Base-by-base conservation (phyloP, 2,113 vertebrate species). In the Entosphenus tridentatus region DNA sequence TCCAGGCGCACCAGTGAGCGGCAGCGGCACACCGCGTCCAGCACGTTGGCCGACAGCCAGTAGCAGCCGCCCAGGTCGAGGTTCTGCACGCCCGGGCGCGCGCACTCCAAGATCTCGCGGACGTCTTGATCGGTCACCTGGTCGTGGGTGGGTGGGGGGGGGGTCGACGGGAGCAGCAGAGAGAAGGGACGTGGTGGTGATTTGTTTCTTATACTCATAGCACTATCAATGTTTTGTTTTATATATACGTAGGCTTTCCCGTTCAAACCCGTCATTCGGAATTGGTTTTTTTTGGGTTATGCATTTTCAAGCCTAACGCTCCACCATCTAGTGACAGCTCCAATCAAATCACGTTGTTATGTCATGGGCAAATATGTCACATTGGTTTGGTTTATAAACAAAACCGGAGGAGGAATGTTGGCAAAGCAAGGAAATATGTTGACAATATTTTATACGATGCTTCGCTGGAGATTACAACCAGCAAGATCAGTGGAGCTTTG, bases 31-130 rank as follows among this genome's bases (percentile, higher is more conserved):
- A 90, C 74, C 0, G 82, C 79, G 57, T 95, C 88, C 4, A 92
- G 71, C 0, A 83, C 85, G 12, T 81, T 74, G 21, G 82, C 81
- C 0, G 84, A 77, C 71, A 98, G 75, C 93, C 93, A 98, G 68
- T 98, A 98, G 78, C 90, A 96, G 56, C 90, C 87, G 0, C 86
- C 85, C 76, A 93, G 78, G 78, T 85, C 84, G 72, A 98, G 82
- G 70, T 85, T 84, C 76, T 86, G 84, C 72, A 96, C 84, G 10
- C 86, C 84, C 71, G 73, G 78, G 7, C 83, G 80, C 0, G 90
- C 80, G 73, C 81, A 82, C 76, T 77, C 84, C 73, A 93, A 71
- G 57, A 88, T 73, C 8, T 77, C 77, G 74, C 81, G 86, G 72
- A 88, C 82, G 67, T 83, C 82, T 70, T 80, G 73, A 59, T 89